Base-by-base conservation (phyloP, 2,888 invertebrate genomes). In the Drosophila bunnanda region DNA sequence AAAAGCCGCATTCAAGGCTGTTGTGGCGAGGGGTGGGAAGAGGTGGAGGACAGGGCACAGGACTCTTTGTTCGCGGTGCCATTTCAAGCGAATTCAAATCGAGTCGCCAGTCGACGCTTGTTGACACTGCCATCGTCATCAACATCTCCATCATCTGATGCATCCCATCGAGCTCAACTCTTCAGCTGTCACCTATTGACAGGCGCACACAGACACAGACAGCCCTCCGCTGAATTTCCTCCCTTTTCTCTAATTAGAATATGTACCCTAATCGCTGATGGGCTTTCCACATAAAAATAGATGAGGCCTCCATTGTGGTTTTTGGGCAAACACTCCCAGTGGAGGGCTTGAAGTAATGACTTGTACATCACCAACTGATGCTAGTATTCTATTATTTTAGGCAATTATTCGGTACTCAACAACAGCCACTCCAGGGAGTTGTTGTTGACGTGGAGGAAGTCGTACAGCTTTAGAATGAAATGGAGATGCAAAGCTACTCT, bases 391-490 rank as follows among this genome's bases (percentile, higher is more conserved):
- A 6, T 30, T 25, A n/a, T 20, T 74, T 10, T 48, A 71, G 70
- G 22, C 43, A 48, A 48, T 38, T 48, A 34, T 32, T 32, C 32
- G 22, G 50, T 25, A 46, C 25, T 52, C 38, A 20, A 13, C 57
- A 61, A 50, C 50, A 50, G 36, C 54, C 44, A 57, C 46, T 39
- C 38, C 32, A 30, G 36, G 22, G 28, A 53, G 52, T 55, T 55
- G 66, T 53, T 56, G 75, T 66, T 71, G 55, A 41, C 39, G 52
- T 50, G 50, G 25, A 59, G 60, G 38, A 44, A 60, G 81, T 65
- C 55, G 52, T 75, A 91, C 90, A 86, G 91, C 91, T 91, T 91
- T 90, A 92, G 89, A 91, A 92, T 92, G 92, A 92, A 92, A 92
- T 92, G 92, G 92, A 91, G 91, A 88, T 89, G 89, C 83, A 91